phyloP scores from a whole-genome alignment of 2,888 invertebrate species.

The Sarcophaga rosellei region DNA sequence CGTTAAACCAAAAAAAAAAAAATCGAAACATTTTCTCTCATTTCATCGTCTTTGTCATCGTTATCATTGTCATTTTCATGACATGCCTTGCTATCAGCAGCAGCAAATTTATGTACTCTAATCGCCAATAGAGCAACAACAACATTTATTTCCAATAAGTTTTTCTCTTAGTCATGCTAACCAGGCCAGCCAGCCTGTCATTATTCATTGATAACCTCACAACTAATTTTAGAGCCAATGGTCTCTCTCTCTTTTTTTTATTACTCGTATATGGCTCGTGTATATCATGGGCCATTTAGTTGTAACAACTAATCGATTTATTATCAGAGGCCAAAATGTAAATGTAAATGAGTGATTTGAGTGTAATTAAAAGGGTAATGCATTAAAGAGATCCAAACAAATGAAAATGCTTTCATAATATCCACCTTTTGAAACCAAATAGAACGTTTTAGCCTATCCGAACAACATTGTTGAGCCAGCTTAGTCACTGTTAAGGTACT shows the following conservation, averaged over 20 bases:
- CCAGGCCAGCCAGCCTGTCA: neutral
- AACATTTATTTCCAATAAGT: neutral
- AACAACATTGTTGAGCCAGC: no score
- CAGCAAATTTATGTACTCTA: neutral
- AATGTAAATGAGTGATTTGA: neutral
- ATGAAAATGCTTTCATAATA: no score
- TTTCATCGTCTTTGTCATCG: no score
- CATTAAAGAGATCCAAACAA: neutral
- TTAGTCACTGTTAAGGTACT: no score
- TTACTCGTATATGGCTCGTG: neutral
- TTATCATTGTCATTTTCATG: no score
- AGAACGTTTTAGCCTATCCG: no score
- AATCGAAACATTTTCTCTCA: neutral
- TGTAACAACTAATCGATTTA: constrained; percentile 38
- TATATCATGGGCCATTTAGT: constrained; percentile 15
- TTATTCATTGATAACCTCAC: neutral
- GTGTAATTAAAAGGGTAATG: neutral
- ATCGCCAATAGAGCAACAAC: neutral
- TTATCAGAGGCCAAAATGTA: constrained; percentile 21
- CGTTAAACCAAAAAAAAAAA: no score
- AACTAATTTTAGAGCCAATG: neutral
- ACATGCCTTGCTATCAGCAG: neutral
- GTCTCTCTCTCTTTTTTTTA: neutral
- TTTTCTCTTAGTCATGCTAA: neutral
- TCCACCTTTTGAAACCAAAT: no score